These are phyloP conservation scores for Catocala fraxini DNA, from an alignment of 2,888 invertebrate species.

Conservation along the genomic window DNA sequence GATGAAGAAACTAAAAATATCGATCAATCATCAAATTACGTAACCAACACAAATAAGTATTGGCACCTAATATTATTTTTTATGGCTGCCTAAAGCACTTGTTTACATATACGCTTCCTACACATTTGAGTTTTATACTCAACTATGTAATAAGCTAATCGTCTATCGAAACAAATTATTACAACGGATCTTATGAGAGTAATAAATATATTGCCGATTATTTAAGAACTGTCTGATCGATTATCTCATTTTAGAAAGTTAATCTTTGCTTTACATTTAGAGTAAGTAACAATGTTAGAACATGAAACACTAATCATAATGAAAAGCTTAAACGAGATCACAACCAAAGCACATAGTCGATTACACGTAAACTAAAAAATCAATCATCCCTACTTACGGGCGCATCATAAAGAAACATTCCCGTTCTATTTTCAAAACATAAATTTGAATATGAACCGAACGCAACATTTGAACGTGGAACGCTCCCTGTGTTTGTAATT, in stretches of 20 bases:
- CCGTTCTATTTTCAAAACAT: conserved; percentile 73
- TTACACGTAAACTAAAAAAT: conserved; percentile 48
- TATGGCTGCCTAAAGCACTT: conserved; percentile 48
- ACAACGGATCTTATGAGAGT: conserved; percentile 36
- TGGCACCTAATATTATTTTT: conserved; percentile 50
- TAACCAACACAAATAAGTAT: conserved; percentile 47
- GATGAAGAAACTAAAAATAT: conserved; percentile 40
- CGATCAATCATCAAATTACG: conserved; percentile 51
- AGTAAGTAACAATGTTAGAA: conserved; percentile 36
- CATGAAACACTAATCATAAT: conserved; percentile 32
- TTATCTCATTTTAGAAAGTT: conserved; percentile 42
- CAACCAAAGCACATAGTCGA: conserved; percentile 34
- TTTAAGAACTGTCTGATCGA: conserved; percentile 35
- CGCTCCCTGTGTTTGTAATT: conserved; percentile 79
- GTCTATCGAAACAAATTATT: conserved; percentile 44
- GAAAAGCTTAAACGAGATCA: conserved; percentile 31
- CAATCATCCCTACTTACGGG: conserved; percentile 51
- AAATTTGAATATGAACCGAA: conserved; percentile 81
- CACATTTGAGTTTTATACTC: conserved; percentile 28
- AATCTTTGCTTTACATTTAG: conserved; percentile 26
- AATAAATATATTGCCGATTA: conserved; percentile 39
- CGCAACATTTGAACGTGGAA: conserved; percentile 69
- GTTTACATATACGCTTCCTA: conserved; percentile 51
- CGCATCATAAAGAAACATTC: conserved; percentile 60
- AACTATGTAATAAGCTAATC: conserved; percentile 44